Conservation (phyloP, 2,888 invertebrate species). For the Yponomeuta plumbellus region DNA sequence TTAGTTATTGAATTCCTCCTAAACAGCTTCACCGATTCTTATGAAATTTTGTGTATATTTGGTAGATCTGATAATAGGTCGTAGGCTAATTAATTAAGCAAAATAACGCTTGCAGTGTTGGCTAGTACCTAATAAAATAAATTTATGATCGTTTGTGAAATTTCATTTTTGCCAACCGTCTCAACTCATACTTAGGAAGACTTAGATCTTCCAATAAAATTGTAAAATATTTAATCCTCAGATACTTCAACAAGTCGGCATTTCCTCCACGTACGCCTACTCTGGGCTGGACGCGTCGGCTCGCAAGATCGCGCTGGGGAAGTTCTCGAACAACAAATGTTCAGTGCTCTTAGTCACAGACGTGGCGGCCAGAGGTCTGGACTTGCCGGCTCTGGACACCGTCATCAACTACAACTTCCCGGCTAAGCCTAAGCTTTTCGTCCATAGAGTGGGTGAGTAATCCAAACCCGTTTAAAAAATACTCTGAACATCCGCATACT, state of each 20-base stretch:
- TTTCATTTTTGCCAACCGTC: too few relatives aligned
- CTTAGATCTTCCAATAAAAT: too few relatives aligned
- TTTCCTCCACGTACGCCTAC: slow-evolving; percentile 93
- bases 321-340: slow-evolving; percentile 88
- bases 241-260: slow-evolving; percentile 84
- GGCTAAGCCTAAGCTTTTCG: slow-evolving; percentile 96
- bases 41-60: too few relatives aligned
- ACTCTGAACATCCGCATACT: not conserved
- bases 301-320: slow-evolving; percentile 94
- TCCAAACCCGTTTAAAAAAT: not conserved
- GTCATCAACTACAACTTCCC: slow-evolving; percentile 99
- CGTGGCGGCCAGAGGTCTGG: slow-evolving; percentile 97
- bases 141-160: too few relatives aligned
- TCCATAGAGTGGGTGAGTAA: slow-evolving; percentile 95
- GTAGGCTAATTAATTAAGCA: too few relatives aligned
- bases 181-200: too few relatives aligned
- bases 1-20: too few relatives aligned
- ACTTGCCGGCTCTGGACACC: slow-evolving; percentile 96
- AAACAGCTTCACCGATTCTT: too few relatives aligned
- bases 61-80: too few relatives aligned
- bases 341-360: slow-evolving; percentile 96
- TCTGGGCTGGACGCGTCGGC: slow-evolving; percentile 96
- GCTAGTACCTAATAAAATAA: too few relatives aligned
- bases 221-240: slow-evolving; percentile 33
- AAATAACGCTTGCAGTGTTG: too few relatives aligned